Evolutionary conservation across 1,140 invertebrate species (phyloP).

Genomic region (Ruditapes philippinarum): DNA sequence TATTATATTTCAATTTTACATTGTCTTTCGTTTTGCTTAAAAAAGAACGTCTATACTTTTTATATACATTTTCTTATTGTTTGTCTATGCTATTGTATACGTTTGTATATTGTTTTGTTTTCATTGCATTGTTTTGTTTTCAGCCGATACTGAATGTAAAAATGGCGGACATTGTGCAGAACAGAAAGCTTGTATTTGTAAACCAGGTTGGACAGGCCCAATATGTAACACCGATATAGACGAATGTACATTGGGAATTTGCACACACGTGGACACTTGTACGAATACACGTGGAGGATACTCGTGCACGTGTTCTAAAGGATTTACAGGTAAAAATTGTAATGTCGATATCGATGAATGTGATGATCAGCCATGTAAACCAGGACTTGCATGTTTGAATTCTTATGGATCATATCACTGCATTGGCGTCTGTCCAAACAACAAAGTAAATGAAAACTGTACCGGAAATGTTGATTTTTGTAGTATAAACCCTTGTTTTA

Average conservation of each 20-base stretch:
- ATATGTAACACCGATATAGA: conserved; percentile 43
- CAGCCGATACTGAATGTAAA: background rate
- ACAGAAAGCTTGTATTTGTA: conserved; percentile 8
- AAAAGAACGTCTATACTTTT: no score
- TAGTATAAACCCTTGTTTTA: conserved; percentile 65
- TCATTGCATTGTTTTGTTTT: no score
- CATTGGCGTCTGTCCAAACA: conserved; percentile 90
- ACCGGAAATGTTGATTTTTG: conserved; percentile 88
- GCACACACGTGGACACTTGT: background rate
- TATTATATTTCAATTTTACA: no score
- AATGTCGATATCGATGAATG: conserved; percentile 98
- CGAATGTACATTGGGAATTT: conserved; percentile 33
- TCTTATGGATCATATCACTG: conserved; percentile 87
- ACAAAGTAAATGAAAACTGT: conserved; percentile 96
- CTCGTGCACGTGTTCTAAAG: conserved; percentile 1
- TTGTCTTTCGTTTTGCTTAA: no score
- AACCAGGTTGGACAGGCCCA: conserved; percentile 29
- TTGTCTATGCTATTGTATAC: no score
- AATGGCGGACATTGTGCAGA: conserved; percentile 16
- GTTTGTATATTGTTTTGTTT: no score
- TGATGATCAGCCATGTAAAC: conserved; percentile 93
- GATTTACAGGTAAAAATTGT: conserved; percentile 85
- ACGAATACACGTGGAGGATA: conserved; percentile 25
- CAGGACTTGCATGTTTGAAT: conserved; percentile 96
- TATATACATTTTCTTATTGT: no score